Evolutionary conservation across 2,888 invertebrate species (phyloP), one percentile per base, ranked within the genome.

Genomic region (Phyllotreta cruciferae): DNA sequence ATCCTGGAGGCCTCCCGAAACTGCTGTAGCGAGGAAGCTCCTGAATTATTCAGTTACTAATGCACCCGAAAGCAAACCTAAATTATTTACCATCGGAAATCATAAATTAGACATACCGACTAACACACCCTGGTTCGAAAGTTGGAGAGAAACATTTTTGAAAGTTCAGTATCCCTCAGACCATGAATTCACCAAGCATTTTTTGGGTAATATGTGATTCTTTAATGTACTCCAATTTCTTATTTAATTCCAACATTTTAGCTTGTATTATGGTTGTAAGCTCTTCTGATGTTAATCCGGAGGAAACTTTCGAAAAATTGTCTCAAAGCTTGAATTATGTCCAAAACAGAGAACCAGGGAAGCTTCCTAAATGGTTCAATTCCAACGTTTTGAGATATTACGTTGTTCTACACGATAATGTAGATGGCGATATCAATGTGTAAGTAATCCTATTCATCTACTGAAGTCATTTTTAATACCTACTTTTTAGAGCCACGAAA

Each of bases 111-210:
- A 90, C 71, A 84, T 93, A 72, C 93, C 94, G 36, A 83, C 87
- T 39, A 85, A 88, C 7, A 92, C 94, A 57, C 92, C 95, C 9
- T 98, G 98, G 98, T 98, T 93, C 84, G 96, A 97, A 80, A 88
- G 91, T 7, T 98, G 96, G 94, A 86, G 96, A 74, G 94, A 96
- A 73, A 91, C 91, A 35, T 97, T 97, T 81, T 84, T 96, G 47
- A 89, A 91, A 76, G 89, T 94, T 64, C 90, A 94, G 78, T 93
- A 91, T 79, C 93, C 93, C 11, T 91, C 92, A 3, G 98, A 98
- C 77, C 98, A 98, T 84, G 99, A 99, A 82, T 98, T 96, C 77
- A 92, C 96, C 0, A 92, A 93, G 76, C 94, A 95, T 80, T 91
- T 92, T 76, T 78, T 49, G 36, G 49, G 49, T 49, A 35, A 49